Percentiles rank a stretch among this genome's conserved stretches.
Evolutionary conservation across 2,113 vertebrate genomes (phyloP).

Genomic region (Chaenogobius annularis): DNA sequence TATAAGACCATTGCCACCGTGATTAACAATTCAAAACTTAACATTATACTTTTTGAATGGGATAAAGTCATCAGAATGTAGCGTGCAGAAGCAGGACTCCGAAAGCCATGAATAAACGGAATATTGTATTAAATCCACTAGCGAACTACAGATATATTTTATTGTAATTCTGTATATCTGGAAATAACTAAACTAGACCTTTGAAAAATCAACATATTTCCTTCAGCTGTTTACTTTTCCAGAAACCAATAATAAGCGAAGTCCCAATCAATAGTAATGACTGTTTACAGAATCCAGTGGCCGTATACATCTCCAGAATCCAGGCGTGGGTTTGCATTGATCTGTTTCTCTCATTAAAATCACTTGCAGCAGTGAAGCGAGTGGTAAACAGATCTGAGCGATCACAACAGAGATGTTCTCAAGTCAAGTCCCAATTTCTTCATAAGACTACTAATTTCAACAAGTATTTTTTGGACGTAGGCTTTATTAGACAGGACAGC

Average conservation of each 20-base stretch:
- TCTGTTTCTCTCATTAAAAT: slow-evolving; percentile 5
- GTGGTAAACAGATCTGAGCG: not conserved
- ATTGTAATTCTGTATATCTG: not conserved
- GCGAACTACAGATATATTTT: not conserved
- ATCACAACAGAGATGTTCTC: not conserved
- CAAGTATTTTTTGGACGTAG: no score
- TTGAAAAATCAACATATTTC: not conserved
- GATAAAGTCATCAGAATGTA: no score
- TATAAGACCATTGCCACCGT: no score
- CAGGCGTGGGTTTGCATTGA: not conserved
- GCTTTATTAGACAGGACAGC: no score
- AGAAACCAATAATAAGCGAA: not conserved
- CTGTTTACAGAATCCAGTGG: not conserved
- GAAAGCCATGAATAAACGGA: no score
- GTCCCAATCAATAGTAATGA: not conserved
- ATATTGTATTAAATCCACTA: no score
- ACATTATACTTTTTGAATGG: no score
- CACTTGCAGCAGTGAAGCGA: not conserved
- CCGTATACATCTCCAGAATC: not conserved
- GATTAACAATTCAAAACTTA: no score
- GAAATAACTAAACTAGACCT: not conserved
- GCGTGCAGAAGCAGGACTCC: no score
- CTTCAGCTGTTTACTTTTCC: not conserved
- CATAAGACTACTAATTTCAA: no score
- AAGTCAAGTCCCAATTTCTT: no score